phyloP scores from a whole-genome alignment of 1,140 invertebrate genomes.

The Palaemon carinicauda region DNA sequence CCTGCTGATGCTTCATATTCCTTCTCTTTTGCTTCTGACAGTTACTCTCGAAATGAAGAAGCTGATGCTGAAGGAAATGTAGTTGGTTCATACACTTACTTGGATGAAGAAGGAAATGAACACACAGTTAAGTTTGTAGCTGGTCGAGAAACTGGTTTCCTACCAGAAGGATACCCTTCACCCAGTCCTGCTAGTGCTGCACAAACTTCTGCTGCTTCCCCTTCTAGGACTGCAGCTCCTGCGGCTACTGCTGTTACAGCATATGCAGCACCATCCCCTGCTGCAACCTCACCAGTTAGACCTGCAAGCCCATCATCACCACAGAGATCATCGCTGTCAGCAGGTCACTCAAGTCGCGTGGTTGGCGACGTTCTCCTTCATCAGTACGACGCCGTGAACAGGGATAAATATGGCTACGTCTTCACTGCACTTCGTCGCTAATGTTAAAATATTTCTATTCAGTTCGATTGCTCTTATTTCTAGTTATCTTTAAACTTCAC shows the following conservation, averaged over 20 bases:
- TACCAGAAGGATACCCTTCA: neutral
- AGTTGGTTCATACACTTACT: constrained; percentile 62
- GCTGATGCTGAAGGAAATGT: constrained; percentile 60
- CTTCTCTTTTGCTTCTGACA: constrained; percentile 55
- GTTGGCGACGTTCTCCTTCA: constrained; percentile 52
- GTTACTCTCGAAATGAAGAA: constrained; percentile 54
- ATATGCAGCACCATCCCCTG: neutral
- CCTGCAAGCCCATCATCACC: neutral
- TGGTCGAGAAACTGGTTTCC: neutral
- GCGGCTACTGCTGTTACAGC: neutral
- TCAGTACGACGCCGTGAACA: constrained; percentile 23
- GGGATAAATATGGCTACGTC: constrained; percentile 42
- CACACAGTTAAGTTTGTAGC: constrained; percentile 47
- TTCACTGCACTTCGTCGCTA: constrained; percentile 36
- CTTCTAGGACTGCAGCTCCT: too few species aligned
- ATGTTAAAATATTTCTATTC: too few species aligned
- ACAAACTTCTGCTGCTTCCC: neutral
- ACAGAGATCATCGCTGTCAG: neutral
- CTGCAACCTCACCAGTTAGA: neutral
- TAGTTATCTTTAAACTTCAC: too few species aligned
- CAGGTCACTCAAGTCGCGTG: constrained; percentile 15
- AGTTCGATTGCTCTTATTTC: too few species aligned
- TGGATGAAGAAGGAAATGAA: constrained; percentile 61
- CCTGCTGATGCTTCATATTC: constrained; percentile 50
- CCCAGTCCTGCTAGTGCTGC: neutral